These are phyloP conservation scores for Athalia cordata DNA, from an alignment of 2,888 invertebrate species.

Conservation along the genomic window DNA sequence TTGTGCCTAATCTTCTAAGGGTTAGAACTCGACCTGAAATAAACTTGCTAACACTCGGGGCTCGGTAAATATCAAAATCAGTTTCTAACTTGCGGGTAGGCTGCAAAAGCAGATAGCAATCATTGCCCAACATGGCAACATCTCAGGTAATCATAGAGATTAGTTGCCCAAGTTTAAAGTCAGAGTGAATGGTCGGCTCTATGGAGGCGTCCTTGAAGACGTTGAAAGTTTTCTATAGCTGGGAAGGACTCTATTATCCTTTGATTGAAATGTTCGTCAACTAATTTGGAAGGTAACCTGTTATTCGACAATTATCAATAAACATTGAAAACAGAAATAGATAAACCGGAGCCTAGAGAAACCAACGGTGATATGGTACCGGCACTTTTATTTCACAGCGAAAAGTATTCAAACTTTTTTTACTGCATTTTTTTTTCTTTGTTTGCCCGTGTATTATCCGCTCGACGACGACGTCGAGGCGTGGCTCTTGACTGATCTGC, in stretches of 20 bases:
- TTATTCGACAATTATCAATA: slow-evolving; percentile 21
- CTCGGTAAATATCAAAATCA: neutral
- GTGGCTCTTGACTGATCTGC: neutral
- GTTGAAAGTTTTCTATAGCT: slow-evolving; percentile 6
- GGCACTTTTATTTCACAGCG: slow-evolving; percentile 1
- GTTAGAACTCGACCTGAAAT: neutral
- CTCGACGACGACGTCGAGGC: neutral
- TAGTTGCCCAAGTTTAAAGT: slow-evolving; percentile 13
- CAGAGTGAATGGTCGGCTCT: neutral
- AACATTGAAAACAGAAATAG: slow-evolving; percentile 21
- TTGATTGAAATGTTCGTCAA: neutral
- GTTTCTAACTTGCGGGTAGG: slow-evolving; percentile 4
- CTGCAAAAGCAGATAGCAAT: neutral
- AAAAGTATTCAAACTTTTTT: slow-evolving; percentile 12
- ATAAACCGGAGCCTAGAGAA: neutral
- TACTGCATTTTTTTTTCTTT: neutral
- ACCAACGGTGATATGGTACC: neutral
- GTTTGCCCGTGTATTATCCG: neutral
- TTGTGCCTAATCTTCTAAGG: neutral
- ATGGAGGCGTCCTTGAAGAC: neutral
- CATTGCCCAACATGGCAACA: neutral
- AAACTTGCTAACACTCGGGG: neutral
- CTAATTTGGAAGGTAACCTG: slow-evolving; percentile 8
- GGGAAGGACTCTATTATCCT: neutral
- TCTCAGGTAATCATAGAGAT: slow-evolving; percentile 1